These are phyloP conservation scores for human DNA, from an alignment of 2,113 vertebrate species.

Conservation along the genomic window DNA sequence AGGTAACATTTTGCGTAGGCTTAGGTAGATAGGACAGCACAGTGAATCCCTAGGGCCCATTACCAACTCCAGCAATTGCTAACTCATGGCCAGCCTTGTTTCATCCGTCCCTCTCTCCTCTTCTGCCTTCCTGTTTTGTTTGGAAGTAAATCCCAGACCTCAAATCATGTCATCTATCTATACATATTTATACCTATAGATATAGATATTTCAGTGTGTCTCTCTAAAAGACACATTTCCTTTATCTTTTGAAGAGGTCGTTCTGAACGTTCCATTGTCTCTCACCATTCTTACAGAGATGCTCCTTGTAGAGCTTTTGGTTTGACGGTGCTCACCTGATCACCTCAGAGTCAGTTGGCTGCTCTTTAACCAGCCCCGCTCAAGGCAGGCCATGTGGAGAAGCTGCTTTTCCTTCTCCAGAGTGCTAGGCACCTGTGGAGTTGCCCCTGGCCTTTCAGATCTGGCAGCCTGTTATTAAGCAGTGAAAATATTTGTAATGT, in stretches of 20 bases:
- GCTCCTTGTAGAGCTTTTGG: background rate
- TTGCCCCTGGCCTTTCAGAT: background rate
- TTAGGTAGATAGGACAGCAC: rapidly evolving
- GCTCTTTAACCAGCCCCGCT: background rate
- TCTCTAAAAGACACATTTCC: background rate
- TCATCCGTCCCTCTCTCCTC: background rate
- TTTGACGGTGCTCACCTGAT: too few species aligned
- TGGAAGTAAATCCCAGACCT: background rate
- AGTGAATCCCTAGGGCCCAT: rapidly evolving
- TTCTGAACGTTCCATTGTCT: background rate
- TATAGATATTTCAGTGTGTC: background rate
- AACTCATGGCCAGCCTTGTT: background rate
- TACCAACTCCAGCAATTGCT: rapidly evolving
- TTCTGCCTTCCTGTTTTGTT: background rate
- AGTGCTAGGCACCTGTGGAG: background rate
- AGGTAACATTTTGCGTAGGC: rapidly evolving
- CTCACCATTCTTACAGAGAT: background rate
- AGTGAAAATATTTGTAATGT: background rate
- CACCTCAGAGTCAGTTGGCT: background rate
- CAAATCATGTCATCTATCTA: background rate
- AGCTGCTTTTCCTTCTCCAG: background rate
- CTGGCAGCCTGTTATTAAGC: background rate
- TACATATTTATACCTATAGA: too few species aligned
- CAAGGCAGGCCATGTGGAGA: rapidly evolving
- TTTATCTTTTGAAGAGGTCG: background rate